Conservation (phyloP, 2,888 invertebrate genomes). For the Lasioglossum leucozonium region DNA sequence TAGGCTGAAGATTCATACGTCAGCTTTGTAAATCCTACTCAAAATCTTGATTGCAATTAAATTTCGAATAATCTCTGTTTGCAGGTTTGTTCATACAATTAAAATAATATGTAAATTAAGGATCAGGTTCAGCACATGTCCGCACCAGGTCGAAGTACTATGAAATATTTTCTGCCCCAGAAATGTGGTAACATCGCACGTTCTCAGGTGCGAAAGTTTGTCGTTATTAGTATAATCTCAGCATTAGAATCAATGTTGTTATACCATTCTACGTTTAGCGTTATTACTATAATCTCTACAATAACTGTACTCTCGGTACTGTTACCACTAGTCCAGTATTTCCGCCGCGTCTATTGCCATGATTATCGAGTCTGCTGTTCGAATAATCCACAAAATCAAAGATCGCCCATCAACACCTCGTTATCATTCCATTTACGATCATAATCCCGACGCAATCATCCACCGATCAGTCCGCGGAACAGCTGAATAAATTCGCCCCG, state of each 20-base stretch:
- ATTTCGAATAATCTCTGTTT: not conserved
- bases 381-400: conserved; percentile 35
- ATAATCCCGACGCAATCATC: conserved; percentile 2
- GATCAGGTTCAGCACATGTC: not conserved
- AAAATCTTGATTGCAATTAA: not conserved
- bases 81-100: not conserved
- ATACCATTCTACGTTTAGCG: conserved; percentile 16
- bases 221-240: conserved; percentile 29
- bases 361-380: conserved; percentile 26
- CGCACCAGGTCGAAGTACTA: not conserved
- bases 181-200: not conserved
- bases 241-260: conserved; percentile 21
- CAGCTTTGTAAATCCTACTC: not conserved
- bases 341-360: conserved; percentile 18
- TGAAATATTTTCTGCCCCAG: not conserved
- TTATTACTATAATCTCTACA: conserved; percentile 51
- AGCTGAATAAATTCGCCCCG: conserved; percentile 4
- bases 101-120: not conserved
- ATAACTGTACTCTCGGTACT: conserved; percentile 49
- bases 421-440: conserved; percentile 16
- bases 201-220: conserved; percentile 10
- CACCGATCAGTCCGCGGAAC: not conserved
- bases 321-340: conserved; percentile 32
- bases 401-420: conserved; percentile 23
- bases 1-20: not conserved